These are phyloP conservation scores for Ridgeia piscesae DNA, from an alignment of 1,140 invertebrate genomes.

Conservation along the genomic window DNA sequence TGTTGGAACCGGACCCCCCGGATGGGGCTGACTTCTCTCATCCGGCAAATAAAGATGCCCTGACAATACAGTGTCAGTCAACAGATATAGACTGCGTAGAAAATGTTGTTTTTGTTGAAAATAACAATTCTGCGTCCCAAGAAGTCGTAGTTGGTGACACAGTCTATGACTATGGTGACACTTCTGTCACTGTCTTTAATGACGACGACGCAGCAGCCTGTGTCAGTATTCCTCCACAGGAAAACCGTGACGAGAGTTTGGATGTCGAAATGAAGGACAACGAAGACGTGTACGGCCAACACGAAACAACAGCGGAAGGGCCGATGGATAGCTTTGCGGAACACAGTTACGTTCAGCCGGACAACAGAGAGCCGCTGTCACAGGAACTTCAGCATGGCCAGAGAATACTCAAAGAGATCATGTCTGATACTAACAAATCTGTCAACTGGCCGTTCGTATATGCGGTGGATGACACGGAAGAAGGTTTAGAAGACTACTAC, in stretches of 20 bases:
- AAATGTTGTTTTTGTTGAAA: not conserved
- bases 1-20: not conserved
- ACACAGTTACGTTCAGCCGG: not conserved
- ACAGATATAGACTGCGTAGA: not conserved
- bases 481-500: slow-evolving; percentile 55
- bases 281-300: not conserved
- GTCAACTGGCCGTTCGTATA: slow-evolving; percentile 55
- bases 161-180: not conserved
- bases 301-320: not conserved
- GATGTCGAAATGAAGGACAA: not conserved
- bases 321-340: not conserved
- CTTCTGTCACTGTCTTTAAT: not conserved
- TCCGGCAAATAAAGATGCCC: not conserved
- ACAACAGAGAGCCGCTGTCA: slow-evolving; percentile 28
- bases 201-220: not conserved
- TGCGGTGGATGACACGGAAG: slow-evolving; percentile 45
- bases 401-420: slow-evolving; percentile 53
- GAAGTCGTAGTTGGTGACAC: not conserved
- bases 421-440: slow-evolving; percentile 51
- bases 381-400: slow-evolving; percentile 47
- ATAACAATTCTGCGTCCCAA: slow-evolving; percentile 5
- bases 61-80: not conserved
- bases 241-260: not conserved
- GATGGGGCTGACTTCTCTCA: not conserved
- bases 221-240: not conserved